Base-by-base conservation (phyloP, 2,797 vertebrate species). In the Darevskia nairensis region DNA sequence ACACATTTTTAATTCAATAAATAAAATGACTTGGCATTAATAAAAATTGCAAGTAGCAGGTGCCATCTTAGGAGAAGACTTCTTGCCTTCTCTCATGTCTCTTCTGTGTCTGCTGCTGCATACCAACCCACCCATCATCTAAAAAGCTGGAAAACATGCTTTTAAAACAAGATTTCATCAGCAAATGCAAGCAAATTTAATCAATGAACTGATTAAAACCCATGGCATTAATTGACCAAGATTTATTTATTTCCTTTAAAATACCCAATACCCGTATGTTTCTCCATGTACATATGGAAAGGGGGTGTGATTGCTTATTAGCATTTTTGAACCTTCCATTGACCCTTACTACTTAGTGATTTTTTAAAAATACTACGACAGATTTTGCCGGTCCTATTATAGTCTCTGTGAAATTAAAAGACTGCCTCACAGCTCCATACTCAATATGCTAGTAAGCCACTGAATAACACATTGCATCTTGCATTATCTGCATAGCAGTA, bases 391-490 rank as follows among this genome's bases (percentile, higher is more conserved):
- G 23, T 35, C 19, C 15, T 50, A 50, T 8, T 15, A 44, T 27
- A 66, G 0, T 17, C 39, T 15, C 59, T 27, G 71, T 32, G 35
- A 75, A 75, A 41, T 66, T 41, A 66, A 17, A 69, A 21, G 27
- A 69, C 4, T 46, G 41, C 41, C 29, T 17, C 66, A 13, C 32
- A 21, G 41, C 8, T 69, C 3, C 44, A 29, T 84, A 89, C 78
- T 17, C 50, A 85, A 92, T 90, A 2, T 90, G 21, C 86, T 39
- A 82, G 85, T 84, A 64, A 64, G 86, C 90, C 86, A 84, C 80
- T 19, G 86, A 90, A 92, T 64, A 89, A 86, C 27, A 59, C 81
- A 81, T 41, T 32, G 79, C 55, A 69, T 77, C 91, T 90, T 91
- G 79, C 77, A 61, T 87, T 66, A 76, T 88, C 86, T 74, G 9